These are phyloP conservation scores for Trachymyrmex septentrionalis DNA, from an alignment of 1,140 invertebrate genomes.

Conservation along the genomic window DNA sequence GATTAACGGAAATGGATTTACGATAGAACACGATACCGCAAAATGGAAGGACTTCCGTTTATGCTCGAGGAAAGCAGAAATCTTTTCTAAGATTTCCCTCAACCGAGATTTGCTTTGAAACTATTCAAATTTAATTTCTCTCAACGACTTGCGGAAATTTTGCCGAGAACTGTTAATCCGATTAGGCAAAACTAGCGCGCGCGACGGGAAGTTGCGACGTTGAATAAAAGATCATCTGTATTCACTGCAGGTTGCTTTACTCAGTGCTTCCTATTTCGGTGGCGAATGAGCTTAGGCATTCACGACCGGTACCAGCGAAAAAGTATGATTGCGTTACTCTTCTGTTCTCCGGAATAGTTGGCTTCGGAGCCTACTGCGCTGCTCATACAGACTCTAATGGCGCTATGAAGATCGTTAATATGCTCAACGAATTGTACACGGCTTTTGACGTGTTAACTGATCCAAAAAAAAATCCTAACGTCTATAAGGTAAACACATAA, in stretches of 20 bases:
- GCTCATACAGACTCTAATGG: slow-evolving; percentile 94
- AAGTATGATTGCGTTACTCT: slow-evolving; percentile 96
- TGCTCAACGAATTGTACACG: slow-evolving; percentile 96
- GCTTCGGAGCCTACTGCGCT: slow-evolving; percentile 95
- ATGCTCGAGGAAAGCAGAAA: background rate
- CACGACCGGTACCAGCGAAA: slow-evolving; percentile 94
- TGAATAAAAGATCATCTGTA: slow-evolving; percentile 56
- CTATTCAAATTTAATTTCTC: slow-evolving; percentile 31
- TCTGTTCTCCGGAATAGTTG: slow-evolving; percentile 97
- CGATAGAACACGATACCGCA: slow-evolving; percentile 7
- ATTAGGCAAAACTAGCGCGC: slow-evolving; percentile 40
- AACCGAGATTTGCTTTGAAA: slow-evolving; percentile 20
- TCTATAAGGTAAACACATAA: slow-evolving; percentile 94
- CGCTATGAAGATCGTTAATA: slow-evolving; percentile 97
- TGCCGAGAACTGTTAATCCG: slow-evolving; percentile 22
- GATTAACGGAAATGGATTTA: slow-evolving; percentile 48
- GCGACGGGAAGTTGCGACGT: slow-evolving; percentile 24
- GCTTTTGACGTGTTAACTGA: slow-evolving; percentile 97
- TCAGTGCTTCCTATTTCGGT: slow-evolving; percentile 97
- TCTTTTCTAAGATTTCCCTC: slow-evolving; percentile 24
- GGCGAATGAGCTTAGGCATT: slow-evolving; percentile 96
- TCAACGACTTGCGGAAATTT: slow-evolving; percentile 19
- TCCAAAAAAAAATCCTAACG: slow-evolving; percentile 95
- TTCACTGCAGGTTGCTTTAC: slow-evolving; percentile 92
- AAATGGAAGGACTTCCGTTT: background rate